Base-by-base conservation (phyloP, 2,797 vertebrate species). In the Odontamblyopus rebecca region DNA sequence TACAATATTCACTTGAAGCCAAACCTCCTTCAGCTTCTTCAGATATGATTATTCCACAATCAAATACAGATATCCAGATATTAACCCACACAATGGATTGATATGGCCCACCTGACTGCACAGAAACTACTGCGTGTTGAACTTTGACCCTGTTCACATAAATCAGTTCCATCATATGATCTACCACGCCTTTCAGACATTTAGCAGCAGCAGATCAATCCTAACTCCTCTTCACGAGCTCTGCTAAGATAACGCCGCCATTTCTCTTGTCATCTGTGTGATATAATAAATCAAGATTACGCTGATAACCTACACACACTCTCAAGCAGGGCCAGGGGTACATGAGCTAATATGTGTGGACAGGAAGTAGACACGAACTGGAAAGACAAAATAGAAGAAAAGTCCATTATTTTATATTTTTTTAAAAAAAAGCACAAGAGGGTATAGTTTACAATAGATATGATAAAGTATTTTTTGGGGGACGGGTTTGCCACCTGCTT, bases 291-390 rank as follows among this genome's bases (percentile, higher is more conserved):
- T 69, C 59, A 72, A 2, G 54, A 73, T 72, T 48, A 59, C 38
- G 7, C 50, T 77, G 73, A 80, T 60, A 72, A 70, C 48, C 54
- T 70, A 70, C 18, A 69, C 53, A 72, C 61, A 61, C 67, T 67
- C 74, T 82, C 77, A 67, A 77, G 74, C 78, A 77, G 75, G 67
- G 78, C 30, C 30, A 59, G 70, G 79, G 70, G 65, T 68, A 44
- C 26, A 13, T 18, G 23, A 29, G 53, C 72, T 53, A 71, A 73
- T 75, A 61, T 73, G 61, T 32, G 41, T 56, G 41, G 54, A 68
- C 29, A 66, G 30, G 62, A 66, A 62, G 35, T 26, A 30, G 48
- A 65, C 63, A 68, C 59, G 71, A 44, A 75, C 51, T 38, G 23
- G 23, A 51, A 54, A 53, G 54, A 67, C 13, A 19, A 61, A 29